Conservation (phyloP, 2,888 invertebrate genomes). For the Escarpia spicata region DNA sequence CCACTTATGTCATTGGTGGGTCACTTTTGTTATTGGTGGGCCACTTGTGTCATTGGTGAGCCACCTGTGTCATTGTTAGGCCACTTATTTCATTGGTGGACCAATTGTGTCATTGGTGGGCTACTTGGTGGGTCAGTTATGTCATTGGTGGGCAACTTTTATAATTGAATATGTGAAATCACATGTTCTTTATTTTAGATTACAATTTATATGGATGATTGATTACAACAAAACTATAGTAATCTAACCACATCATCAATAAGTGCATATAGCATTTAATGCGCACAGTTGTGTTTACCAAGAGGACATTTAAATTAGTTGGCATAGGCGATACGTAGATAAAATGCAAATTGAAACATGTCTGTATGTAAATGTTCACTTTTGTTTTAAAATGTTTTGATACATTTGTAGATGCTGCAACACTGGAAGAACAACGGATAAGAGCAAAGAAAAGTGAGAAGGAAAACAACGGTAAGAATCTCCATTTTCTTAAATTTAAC, state of each 20-base stretch:
- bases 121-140: no score
- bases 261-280: background rate
- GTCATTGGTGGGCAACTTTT: no score
- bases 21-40: no score
- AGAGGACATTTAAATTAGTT: background rate
- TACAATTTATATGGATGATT: background rate
- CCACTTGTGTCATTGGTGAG: no score
- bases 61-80: no score
- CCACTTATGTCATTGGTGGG: no score
- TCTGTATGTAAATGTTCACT: background rate
- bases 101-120: no score
- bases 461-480: background rate
- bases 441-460: constrained; percentile 26
- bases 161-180: constrained; percentile 35
- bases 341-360: background rate
- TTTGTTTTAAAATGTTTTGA: background rate
- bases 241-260: background rate
- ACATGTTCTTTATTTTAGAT: background rate
- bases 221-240: background rate
- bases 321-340: background rate
- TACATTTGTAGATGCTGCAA: background rate
- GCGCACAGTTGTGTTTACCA: background rate
- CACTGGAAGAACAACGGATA: background rate
- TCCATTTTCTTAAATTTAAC: background rate
- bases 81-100: no score